Evolutionary conservation across 2,888 invertebrate genomes (phyloP).

Genomic region (Helleia helle): DNA sequence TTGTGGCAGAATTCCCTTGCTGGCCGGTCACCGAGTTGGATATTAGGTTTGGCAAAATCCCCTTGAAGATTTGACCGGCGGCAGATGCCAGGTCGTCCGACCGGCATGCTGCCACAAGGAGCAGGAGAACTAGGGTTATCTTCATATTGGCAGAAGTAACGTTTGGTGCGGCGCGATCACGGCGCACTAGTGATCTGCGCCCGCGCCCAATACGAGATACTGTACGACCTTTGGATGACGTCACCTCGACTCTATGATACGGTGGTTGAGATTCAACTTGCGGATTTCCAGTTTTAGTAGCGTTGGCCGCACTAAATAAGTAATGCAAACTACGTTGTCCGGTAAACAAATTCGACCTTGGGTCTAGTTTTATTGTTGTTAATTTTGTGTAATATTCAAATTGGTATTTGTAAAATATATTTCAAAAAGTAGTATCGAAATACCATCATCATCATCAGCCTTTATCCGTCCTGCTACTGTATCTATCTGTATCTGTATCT

Average conservation of each 20-base stretch:
- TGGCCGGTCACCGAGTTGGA: slow-evolving; percentile 49
- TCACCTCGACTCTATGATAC: slow-evolving; percentile 44
- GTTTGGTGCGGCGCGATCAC: slow-evolving; percentile 48
- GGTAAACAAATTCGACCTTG: slow-evolving; percentile 42
- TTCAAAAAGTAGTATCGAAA: too few relatives aligned
- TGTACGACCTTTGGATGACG: slow-evolving; percentile 62
- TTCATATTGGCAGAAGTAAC: slow-evolving; percentile 48
- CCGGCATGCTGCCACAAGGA: slow-evolving; percentile 38
- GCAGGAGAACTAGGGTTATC: slow-evolving; percentile 37
- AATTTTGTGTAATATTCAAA: too few relatives aligned
- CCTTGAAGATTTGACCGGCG: slow-evolving; percentile 63
- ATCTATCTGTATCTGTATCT: too few relatives aligned
- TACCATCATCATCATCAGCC: too few relatives aligned
- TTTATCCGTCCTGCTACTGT: too few relatives aligned
- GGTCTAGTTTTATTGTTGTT: not conserved
- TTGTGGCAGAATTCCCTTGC: slow-evolving; percentile 53
- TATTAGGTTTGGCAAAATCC: slow-evolving; percentile 56
- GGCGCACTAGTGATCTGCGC: slow-evolving; percentile 63
- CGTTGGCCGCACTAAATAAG: slow-evolving; percentile 32
- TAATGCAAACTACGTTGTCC: slow-evolving; percentile 23
- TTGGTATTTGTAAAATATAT: too few relatives aligned
- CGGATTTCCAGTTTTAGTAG: slow-evolving; percentile 50
- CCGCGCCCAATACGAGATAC: slow-evolving; percentile 40
- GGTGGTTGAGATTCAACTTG: slow-evolving; percentile 50
- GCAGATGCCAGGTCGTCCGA: slow-evolving; percentile 55